Conservation (phyloP, 1,140 invertebrate genomes). For the Brachionus calyciflorus region DNA sequence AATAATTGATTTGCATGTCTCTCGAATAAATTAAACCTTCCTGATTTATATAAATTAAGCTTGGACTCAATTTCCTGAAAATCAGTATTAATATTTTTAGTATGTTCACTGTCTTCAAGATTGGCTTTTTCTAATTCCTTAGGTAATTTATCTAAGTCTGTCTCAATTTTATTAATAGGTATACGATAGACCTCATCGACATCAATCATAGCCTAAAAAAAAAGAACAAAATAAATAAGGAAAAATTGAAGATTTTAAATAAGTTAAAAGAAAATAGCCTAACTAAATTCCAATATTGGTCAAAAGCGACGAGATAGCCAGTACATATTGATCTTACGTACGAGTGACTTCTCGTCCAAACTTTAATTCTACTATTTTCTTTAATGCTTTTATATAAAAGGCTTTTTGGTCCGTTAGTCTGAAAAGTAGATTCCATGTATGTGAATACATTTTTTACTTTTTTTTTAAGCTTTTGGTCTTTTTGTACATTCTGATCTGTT, state of each 20-base stretch:
- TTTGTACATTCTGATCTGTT: background rate
- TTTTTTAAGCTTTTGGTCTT: background rate
- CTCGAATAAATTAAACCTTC: constrained; percentile 62
- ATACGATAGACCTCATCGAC: constrained; percentile 72
- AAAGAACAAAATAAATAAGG: background rate
- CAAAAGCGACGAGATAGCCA: constrained; percentile 80
- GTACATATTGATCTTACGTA: constrained; percentile 72
- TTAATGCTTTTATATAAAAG: constrained; percentile 54
- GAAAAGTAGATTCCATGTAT: constrained; percentile 31
- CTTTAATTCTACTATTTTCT: constrained; percentile 54
- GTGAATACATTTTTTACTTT: constrained; percentile 45
- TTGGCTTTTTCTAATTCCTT: background rate
- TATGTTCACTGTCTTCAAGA: background rate
- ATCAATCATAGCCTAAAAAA: constrained; percentile 69
- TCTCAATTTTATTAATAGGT: constrained; percentile 50
- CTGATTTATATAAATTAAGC: constrained; percentile 24
- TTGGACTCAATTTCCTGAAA: constrained; percentile 30
- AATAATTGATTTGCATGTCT: constrained; percentile 75
- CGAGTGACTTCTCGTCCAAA: constrained; percentile 62
- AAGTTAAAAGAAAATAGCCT: constrained; percentile 46
- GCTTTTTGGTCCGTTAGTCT: constrained; percentile 53
- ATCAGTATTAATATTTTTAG: too few relatives aligned
- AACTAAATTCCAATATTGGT: constrained; percentile 87
- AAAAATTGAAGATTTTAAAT: background rate
- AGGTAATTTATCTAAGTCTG: background rate